These are phyloP conservation scores for Chloroceryle amazona DNA, from an alignment of 2,797 vertebrate species.

Conservation along the genomic window DNA sequence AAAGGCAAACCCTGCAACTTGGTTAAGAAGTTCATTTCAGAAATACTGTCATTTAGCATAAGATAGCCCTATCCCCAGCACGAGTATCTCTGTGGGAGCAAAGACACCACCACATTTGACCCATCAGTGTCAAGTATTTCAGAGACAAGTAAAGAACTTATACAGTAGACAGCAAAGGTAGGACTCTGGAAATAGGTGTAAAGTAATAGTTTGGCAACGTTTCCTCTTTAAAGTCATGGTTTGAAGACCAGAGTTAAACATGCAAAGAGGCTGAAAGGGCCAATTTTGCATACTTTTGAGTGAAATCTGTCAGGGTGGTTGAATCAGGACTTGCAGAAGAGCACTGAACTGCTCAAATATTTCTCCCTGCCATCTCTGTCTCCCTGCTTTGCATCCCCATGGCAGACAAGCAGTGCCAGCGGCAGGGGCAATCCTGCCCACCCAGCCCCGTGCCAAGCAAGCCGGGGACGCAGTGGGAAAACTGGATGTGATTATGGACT, in stretches of 20 bases:
- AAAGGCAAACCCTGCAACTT: background rate
- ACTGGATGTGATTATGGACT: background rate
- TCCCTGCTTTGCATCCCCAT: background rate
- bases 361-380: background rate
- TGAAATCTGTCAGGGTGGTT: background rate
- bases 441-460: background rate
- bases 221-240: background rate
- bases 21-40: background rate
- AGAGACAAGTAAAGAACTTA: background rate
- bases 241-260: background rate
- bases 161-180: accelerated
- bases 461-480: background rate
- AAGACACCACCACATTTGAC: background rate
- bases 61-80: accelerated
- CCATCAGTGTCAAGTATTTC: background rate
- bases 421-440: background rate
- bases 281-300: background rate
- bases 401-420: background rate
- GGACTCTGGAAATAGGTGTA: background rate
- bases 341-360: background rate
- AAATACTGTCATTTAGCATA: background rate
- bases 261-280: background rate
- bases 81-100: background rate
- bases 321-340: background rate
- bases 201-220: background rate